These are phyloP conservation scores for Unio pictorum DNA, from an alignment of 2,888 invertebrate species.

Conservation along the genomic window DNA sequence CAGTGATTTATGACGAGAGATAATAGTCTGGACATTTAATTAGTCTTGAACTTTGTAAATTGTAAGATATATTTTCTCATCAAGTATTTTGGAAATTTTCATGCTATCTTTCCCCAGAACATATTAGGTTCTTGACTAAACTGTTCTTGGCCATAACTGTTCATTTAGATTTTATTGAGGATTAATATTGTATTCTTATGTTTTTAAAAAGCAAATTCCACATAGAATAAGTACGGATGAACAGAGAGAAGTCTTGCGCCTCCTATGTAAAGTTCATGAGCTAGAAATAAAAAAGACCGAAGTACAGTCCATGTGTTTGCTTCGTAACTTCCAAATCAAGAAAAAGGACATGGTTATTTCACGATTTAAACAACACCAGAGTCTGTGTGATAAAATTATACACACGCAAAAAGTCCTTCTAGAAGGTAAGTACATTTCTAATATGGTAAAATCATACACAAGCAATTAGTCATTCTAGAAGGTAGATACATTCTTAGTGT, in stretches of 20 bases:
- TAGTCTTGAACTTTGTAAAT: too few species aligned
- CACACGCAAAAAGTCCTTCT: constrained; percentile 88
- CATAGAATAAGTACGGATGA: constrained; percentile 88
- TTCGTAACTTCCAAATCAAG: constrained; percentile 88
- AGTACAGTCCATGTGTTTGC: constrained; percentile 87
- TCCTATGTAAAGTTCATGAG: constrained; percentile 93
- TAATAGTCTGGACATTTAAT: too few species aligned
- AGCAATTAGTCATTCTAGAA: too few species aligned
- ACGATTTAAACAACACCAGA: constrained; percentile 86
- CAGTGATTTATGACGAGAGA: too few species aligned
- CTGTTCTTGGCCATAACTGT: too few species aligned
- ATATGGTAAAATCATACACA: too few species aligned
- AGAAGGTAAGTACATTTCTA: constrained; percentile 77
- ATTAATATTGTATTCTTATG: background rate
- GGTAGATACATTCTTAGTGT: too few species aligned
- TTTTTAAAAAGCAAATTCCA: constrained; percentile 81
- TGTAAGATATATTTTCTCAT: too few species aligned
- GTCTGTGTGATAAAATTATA: constrained; percentile 92
- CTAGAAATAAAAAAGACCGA: constrained; percentile 90
- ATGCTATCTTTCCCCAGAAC: too few species aligned
- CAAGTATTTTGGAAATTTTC: too few species aligned
- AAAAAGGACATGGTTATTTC: constrained; percentile 87
- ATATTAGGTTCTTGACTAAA: too few species aligned
- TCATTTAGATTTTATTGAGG: background rate
- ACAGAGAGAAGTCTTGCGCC: constrained; percentile 88